Conservation (phyloP, 2,888 invertebrate genomes). For the Cephus rjabovi region DNA sequence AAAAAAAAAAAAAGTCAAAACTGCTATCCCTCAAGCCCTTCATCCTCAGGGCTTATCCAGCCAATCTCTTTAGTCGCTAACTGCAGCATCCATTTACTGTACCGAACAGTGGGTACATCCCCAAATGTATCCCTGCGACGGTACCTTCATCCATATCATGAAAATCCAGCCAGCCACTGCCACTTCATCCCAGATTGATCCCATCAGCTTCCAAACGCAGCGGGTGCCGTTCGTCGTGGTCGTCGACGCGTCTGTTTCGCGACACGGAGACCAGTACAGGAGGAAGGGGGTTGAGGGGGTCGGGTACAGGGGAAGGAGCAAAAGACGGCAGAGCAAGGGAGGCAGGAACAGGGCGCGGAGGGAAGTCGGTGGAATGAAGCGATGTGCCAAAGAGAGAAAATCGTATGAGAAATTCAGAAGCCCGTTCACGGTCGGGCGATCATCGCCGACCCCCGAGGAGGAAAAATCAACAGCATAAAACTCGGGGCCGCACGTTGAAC, state of each 20-base stretch:
- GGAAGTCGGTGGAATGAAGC: slow-evolving; percentile 29
- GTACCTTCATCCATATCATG: background rate
- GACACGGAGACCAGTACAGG: background rate
- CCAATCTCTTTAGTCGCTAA: background rate
- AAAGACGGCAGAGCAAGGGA: slow-evolving; percentile 2
- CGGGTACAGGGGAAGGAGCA: background rate
- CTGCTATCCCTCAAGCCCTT: background rate
- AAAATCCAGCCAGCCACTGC: background rate
- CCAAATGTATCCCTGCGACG: background rate
- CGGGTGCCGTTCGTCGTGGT: slow-evolving; percentile 23
- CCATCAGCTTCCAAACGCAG: background rate
- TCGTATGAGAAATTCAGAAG: background rate
- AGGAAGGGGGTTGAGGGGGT: background rate
- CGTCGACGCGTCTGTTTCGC: background rate
- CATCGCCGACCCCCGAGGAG: background rate
- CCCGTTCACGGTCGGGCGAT: background rate
- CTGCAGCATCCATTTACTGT: background rate
- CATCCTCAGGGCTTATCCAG: background rate
- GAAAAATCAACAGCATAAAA: background rate
- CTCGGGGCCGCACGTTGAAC: slow-evolving; percentile 35
- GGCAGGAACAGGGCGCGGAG: slow-evolving; percentile 23
- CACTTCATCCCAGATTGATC: background rate
- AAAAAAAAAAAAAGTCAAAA: background rate
- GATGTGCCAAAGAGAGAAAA: slow-evolving; percentile 25
- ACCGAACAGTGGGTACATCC: background rate